These are phyloP conservation scores for Allacma fusca DNA, from an alignment of 2,888 invertebrate species.

Conservation along the genomic window DNA sequence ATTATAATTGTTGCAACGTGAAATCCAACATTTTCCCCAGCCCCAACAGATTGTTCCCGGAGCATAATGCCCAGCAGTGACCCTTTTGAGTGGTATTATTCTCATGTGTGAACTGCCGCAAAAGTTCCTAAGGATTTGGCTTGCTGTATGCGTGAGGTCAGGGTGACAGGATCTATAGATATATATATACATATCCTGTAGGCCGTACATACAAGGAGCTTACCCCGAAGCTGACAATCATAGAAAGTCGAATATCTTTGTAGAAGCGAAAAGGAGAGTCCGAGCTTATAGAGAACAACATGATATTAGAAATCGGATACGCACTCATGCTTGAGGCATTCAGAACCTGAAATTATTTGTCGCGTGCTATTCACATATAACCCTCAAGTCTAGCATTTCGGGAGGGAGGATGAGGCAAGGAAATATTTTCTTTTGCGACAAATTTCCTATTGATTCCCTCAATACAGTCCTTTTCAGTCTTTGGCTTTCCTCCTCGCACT, in stretches of 20 bases:
- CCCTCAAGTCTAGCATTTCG: too few relatives aligned
- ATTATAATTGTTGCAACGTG: neutral
- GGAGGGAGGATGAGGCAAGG: neutral
- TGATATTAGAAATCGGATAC: conserved; percentile 59
- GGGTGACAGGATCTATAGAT: neutral
- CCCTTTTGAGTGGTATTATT: too few relatives aligned
- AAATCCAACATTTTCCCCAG: neutral
- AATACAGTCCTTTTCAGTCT: neutral
- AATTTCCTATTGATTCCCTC: neutral
- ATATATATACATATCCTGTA: conserved; percentile 20
- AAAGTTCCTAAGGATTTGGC: neutral
- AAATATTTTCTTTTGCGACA: conserved; percentile 11
- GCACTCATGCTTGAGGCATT: conserved; percentile 57
- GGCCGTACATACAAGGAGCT: too few relatives aligned
- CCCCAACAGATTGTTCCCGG: neutral
- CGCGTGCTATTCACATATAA: conserved; percentile 39
- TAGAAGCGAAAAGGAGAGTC: neutral
- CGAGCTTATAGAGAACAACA: conserved; percentile 1
- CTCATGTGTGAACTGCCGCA: too few relatives aligned
- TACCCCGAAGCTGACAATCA: neutral
- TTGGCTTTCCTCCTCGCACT: neutral
- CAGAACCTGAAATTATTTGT: conserved; percentile 51
- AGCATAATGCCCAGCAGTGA: neutral
- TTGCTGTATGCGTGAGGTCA: conserved; percentile 7
- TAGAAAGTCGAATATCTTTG: neutral